Conservation (phyloP, 1,140 invertebrate species). For the Schlechtendalia chinensis region DNA sequence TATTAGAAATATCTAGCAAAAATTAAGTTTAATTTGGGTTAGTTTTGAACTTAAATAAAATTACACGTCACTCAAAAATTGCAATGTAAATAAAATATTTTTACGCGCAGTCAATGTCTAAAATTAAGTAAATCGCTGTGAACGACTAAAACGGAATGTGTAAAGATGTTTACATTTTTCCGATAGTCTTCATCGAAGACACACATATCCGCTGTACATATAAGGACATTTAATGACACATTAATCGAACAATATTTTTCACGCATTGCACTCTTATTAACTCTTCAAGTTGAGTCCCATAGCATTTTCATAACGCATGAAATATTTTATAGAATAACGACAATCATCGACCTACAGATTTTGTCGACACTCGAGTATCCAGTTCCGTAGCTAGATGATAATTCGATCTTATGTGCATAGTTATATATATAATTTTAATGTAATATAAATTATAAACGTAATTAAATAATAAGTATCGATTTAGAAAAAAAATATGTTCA, state of each 20-base stretch:
- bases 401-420: background rate
- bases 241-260: too few relatives aligned
- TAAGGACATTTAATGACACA: too few relatives aligned
- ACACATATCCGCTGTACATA: background rate
- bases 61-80: too few relatives aligned
- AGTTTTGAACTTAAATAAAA: too few relatives aligned
- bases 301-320: background rate
- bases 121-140: background rate
- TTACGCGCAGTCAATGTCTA: too few relatives aligned
- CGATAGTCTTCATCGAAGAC: background rate
- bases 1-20: too few relatives aligned
- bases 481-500: background rate
- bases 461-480: background rate
- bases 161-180: background rate
- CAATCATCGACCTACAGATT: background rate
- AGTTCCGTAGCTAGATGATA: background rate
- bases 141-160: constrained; percentile 13
- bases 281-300: too few relatives aligned
- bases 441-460: too few relatives aligned
- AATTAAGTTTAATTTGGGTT: too few relatives aligned
- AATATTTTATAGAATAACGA: background rate
- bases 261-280: background rate
- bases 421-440: too few relatives aligned
- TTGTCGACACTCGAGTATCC: background rate
- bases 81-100: too few relatives aligned